These are phyloP conservation scores for Corvus cornix DNA, from an alignment of 2,113 vertebrate species.

Conservation along the genomic window DNA sequence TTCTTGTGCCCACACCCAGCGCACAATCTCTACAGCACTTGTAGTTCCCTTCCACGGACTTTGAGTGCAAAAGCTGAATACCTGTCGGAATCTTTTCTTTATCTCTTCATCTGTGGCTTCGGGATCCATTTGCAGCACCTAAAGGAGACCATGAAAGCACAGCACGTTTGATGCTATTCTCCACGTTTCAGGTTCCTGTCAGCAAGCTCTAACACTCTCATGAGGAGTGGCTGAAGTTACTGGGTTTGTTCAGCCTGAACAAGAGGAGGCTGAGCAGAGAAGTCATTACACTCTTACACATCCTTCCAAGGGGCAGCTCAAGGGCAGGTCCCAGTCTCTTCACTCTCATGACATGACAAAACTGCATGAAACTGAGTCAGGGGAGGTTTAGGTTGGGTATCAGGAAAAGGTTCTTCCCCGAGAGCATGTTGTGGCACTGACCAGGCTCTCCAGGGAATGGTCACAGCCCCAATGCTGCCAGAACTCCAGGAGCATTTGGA, in stretches of 20 bases:
- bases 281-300: background rate
- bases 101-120: slow-evolving; percentile 96
- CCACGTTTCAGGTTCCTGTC: background rate
- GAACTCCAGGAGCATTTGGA: background rate
- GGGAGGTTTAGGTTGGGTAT: background rate
- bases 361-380: background rate
- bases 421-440: background rate
- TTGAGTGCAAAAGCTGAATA: slow-evolving; percentile 49
- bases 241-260: background rate
- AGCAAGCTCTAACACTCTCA: background rate
- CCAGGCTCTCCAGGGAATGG: background rate
- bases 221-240: background rate
- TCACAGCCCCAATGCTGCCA: background rate
- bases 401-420: background rate
- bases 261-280: background rate
- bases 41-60: background rate
- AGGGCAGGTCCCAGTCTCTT: background rate
- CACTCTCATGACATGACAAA: background rate
- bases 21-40: background rate
- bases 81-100: slow-evolving; percentile 97
- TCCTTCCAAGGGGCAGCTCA: background rate
- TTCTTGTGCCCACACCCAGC: background rate
- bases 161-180: background rate
- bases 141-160: background rate
- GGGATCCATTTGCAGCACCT: slow-evolving; percentile 97